These are phyloP conservation scores for Eolophus roseicapilla DNA, from an alignment of 2,113 vertebrate species.

Conservation along the genomic window DNA sequence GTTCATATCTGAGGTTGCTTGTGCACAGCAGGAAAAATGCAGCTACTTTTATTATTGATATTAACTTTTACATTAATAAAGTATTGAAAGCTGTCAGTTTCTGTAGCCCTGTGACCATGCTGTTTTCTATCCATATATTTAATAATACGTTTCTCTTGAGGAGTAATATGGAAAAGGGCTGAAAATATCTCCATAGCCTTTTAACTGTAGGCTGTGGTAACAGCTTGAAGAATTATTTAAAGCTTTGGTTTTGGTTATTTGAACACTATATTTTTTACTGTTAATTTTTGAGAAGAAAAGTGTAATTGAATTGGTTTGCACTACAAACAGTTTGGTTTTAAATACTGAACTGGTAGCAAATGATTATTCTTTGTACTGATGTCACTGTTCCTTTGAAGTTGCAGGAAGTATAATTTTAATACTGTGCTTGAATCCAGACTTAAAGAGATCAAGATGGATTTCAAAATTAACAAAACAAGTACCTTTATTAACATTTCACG, in stretches of 20 bases:
- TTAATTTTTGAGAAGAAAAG: not conserved
- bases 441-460: not conserved
- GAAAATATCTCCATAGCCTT: not conserved
- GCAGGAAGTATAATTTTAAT: not conserved
- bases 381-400: not conserved
- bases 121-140: not conserved
- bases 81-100: not conserved
- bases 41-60: not conserved
- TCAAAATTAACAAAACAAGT: not conserved
- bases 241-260: not conserved
- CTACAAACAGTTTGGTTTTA: not conserved
- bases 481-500: conserved; percentile 7
- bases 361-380: not conserved
- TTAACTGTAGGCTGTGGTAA: not conserved
- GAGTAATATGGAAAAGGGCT: not conserved
- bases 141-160: not conserved
- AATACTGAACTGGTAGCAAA: not conserved
- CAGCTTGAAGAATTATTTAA: not conserved
- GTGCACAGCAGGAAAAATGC: not conserved
- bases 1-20: not conserved
- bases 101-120: not conserved
- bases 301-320: not conserved
- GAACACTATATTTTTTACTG: not conserved
- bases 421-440: not conserved
- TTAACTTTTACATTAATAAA: not conserved